phyloP scores from a whole-genome alignment of 2,113 vertebrate species.

The Daboia siamensis region DNA sequence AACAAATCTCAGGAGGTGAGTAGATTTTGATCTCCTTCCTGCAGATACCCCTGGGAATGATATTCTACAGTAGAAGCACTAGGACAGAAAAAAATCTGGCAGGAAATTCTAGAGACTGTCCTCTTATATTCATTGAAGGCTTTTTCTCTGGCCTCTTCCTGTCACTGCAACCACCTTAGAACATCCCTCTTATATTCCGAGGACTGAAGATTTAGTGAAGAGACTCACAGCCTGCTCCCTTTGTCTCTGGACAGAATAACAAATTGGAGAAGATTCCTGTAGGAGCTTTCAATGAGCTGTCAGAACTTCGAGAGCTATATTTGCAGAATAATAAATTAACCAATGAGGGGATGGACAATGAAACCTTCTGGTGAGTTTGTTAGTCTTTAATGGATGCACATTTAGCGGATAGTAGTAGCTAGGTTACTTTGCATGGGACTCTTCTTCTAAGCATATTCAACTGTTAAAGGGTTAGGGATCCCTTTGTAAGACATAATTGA shows the following conservation, averaged over 20 bases:
- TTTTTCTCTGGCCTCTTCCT: not conserved
- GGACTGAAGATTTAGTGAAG: not conserved
- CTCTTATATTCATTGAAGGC: not conserved
- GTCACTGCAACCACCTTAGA: not conserved
- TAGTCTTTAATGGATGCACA: slow-evolving; percentile 5
- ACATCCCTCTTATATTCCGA: not conserved
- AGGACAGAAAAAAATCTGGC: not conserved
- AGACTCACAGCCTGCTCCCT: slow-evolving; percentile 26
- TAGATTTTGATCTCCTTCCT: not conserved
- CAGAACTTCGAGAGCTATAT: slow-evolving; percentile 87
- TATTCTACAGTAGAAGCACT: not conserved
- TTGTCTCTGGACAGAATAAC: slow-evolving; percentile 79
- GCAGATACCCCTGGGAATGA: not conserved
- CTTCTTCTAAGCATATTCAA: not conserved
- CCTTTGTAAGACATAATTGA: not conserved
- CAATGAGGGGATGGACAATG: slow-evolving; percentile 89
- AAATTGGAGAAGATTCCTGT: slow-evolving; percentile 90
- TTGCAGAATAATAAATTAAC: slow-evolving; percentile 92
- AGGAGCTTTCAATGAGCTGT: slow-evolving; percentile 84
- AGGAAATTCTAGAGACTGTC: not conserved
- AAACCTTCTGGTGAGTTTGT: slow-evolving; percentile 88
- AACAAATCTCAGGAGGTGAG: not conserved
- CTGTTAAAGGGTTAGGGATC: not conserved
- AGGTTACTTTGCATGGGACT: not conserved
- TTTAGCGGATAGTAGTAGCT: not conserved